Conservation (phyloP, 2,113 vertebrate species). For the Proterorhinus semilunaris region DNA sequence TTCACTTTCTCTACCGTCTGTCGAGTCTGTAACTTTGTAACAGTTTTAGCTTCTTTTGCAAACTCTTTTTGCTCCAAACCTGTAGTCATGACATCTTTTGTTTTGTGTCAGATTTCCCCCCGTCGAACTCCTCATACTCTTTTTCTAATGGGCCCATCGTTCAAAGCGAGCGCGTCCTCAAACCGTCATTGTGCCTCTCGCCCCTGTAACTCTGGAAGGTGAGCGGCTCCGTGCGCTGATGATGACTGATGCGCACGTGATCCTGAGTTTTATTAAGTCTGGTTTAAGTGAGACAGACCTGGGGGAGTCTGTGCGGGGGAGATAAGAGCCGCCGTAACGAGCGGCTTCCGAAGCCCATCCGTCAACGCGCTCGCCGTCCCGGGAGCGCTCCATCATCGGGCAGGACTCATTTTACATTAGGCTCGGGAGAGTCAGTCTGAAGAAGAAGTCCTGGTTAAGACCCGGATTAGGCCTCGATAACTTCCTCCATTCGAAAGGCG, state of each 20-base stretch:
- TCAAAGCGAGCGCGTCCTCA: no score
- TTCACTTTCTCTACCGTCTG: no score
- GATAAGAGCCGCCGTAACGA: conserved; percentile 72
- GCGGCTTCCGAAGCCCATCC: conserved; percentile 60
- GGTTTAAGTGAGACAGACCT: conserved; percentile 17
- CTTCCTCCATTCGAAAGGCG: not conserved
- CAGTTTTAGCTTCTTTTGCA: no score
- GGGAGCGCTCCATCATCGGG: conserved; percentile 53
- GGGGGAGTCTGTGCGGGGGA: conserved; percentile 48
- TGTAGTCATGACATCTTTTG: no score
- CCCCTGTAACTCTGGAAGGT: not conserved
- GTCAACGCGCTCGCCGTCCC: conserved; percentile 56
- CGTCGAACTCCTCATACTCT: not conserved
- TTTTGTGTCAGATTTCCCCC: no score
- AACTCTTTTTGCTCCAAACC: no score
- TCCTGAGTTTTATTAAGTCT: not conserved
- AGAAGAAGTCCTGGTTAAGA: not conserved
- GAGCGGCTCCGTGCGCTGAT: conserved; percentile 22
- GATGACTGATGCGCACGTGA: conserved; percentile 36
- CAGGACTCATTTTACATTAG: conserved; percentile 53
- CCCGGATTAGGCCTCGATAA: not conserved
- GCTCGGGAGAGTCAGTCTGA: conserved; percentile 2
- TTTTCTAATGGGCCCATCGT: not conserved
- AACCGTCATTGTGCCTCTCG: not conserved
- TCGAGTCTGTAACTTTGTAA: no score